phyloP scores from a whole-genome alignment of 2,113 vertebrate genomes.

The Parotia lawesii region DNA sequence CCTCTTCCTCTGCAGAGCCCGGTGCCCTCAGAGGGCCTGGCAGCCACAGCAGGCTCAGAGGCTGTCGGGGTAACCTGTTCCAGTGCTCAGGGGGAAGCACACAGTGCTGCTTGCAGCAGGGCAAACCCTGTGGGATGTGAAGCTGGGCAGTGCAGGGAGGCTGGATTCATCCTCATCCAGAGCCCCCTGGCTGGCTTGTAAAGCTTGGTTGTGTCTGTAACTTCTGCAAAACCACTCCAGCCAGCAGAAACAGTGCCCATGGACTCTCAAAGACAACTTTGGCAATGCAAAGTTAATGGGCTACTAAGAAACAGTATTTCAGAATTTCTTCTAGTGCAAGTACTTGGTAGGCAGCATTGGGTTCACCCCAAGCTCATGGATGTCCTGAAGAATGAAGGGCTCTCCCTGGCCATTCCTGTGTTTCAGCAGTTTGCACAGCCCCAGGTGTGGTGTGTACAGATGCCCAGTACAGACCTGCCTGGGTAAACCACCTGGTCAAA shows the following conservation, averaged over 20 bases:
- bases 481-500: not conserved
- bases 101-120: not conserved
- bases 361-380: not conserved
- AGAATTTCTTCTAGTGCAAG: not conserved
- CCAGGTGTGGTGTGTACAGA: too few species aligned
- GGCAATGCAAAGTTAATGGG: not conserved
- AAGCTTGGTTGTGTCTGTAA: fast-evolving
- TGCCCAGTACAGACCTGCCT: not conserved
- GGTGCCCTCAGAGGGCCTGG: not conserved
- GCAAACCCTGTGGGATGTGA: not conserved
- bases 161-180: not conserved
- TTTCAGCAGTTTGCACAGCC: not conserved
- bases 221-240: not conserved
- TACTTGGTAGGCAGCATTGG: not conserved
- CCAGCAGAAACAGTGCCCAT: fast-evolving
- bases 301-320: fast-evolving
- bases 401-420: not conserved
- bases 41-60: not conserved
- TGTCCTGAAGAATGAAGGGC: not conserved
- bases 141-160: not conserved
- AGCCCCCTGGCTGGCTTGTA: not conserved
- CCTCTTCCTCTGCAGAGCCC: not conserved
- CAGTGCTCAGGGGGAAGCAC: not conserved
- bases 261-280: not conserved
- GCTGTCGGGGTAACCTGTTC: fast-evolving